Evolutionary conservation across 2,888 invertebrate species (phyloP).

Genomic region (Leucoptera coffeella): DNA sequence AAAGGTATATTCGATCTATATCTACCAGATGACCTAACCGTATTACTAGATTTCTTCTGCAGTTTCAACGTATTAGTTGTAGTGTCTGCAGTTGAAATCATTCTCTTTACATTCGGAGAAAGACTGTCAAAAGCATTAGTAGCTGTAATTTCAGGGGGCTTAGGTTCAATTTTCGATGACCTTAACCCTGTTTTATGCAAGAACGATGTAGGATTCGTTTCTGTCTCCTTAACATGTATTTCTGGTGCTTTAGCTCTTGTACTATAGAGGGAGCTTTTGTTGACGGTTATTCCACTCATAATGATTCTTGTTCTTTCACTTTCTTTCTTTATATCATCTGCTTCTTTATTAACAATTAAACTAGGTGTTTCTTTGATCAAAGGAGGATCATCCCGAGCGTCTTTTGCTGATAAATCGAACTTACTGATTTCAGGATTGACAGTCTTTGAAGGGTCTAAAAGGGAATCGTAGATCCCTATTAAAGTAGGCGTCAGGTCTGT

Average conservation of each 20-base stretch:
- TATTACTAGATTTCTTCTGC: slow-evolving; percentile 27
- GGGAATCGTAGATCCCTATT: slow-evolving; percentile 80
- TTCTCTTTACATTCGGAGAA: slow-evolving; percentile 57
- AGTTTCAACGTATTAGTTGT: slow-evolving; percentile 31
- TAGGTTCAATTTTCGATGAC: slow-evolving; percentile 22
- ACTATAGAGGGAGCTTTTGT: slow-evolving; percentile 35
- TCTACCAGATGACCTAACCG: slow-evolving; percentile 25
- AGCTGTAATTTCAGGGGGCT: slow-evolving; percentile 17
- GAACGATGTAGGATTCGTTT: slow-evolving; percentile 29
- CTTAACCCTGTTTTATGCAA: slow-evolving; percentile 13
- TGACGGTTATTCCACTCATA: slow-evolving; percentile 18
- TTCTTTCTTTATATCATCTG: slow-evolving; percentile 10
- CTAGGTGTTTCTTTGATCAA: slow-evolving; percentile 6
- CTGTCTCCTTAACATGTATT: too few relatives aligned
- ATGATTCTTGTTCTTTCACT: not conserved
- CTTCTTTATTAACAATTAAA: slow-evolving; percentile 13
- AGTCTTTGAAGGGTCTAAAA: slow-evolving; percentile 48
- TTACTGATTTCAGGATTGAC: slow-evolving; percentile 19
- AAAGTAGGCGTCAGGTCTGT: slow-evolving; percentile 81
- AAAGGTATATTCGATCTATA: slow-evolving; percentile 39
- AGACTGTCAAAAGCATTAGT: slow-evolving; percentile 42
- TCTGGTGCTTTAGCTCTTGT: too few relatives aligned
- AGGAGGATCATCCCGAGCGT: slow-evolving; percentile 44
- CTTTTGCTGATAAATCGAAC: slow-evolving; percentile 32
- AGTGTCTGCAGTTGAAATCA: slow-evolving; percentile 51